Percentiles rank a stretch among this genome's conserved stretches.
Conservation (phyloP, 2,888 invertebrate genomes). For the Vesta saturnalis region DNA sequence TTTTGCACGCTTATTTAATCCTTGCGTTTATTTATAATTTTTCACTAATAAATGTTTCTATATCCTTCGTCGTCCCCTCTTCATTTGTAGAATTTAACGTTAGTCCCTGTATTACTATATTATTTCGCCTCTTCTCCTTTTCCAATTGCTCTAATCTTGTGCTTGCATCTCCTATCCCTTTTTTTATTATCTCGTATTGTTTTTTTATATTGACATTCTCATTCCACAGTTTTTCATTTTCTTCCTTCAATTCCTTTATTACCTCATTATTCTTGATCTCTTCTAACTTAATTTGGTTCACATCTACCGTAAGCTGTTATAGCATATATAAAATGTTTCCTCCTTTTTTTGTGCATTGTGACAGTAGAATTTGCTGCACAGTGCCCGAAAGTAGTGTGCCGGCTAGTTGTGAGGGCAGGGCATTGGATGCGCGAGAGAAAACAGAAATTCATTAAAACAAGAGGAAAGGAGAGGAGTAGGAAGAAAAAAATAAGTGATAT, state of each 20-base stretch:
- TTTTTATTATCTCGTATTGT: conserved; percentile 1
- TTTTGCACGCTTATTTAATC: background rate
- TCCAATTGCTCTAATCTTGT: conserved; percentile 5
- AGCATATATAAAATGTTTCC: conserved; percentile 6
- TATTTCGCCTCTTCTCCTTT: background rate
- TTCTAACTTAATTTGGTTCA: conserved; percentile 4
- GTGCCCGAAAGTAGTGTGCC: too few species aligned
- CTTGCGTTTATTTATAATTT: conserved; percentile 1
- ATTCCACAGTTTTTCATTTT: conserved; percentile 3
- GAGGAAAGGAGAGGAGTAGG: too few species aligned
- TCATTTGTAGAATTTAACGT: background rate
- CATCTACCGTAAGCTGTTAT: conserved; percentile 11
- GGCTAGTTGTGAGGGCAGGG: too few species aligned
- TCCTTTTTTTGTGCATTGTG: conserved; percentile 3
- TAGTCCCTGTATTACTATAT: background rate
- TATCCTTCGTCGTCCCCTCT: background rate
- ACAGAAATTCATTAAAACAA: too few species aligned
- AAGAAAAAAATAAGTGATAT: too few species aligned
- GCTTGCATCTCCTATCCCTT: background rate
- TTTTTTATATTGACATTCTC: conserved; percentile 7
- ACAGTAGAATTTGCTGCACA: too few species aligned
- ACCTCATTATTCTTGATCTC: conserved; percentile 3
- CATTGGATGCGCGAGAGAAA: too few species aligned
- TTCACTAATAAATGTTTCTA: conserved; percentile 2
- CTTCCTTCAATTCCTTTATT: background rate